Evolutionary conservation across 2,888 invertebrate species (phyloP).

Genomic region (Rhagium mordax): DNA sequence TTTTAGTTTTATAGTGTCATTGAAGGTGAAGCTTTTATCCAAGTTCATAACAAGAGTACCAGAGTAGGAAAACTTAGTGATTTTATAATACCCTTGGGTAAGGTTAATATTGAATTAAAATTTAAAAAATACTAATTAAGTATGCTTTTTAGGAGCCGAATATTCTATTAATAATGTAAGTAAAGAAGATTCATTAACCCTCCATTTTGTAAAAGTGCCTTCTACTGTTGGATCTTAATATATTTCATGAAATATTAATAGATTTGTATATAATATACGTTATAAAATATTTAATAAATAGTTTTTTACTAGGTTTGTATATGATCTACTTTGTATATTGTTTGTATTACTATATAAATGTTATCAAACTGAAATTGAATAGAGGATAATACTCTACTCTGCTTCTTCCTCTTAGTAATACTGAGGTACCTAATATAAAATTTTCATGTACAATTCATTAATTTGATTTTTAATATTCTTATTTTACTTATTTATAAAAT

Average conservation of each 20-base stretch:
- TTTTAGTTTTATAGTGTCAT: slow-evolving; percentile 36
- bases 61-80: neutral
- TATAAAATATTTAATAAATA: no score
- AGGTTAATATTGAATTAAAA: neutral
- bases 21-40: slow-evolving; percentile 34
- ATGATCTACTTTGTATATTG: neutral
- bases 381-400: neutral
- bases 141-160: slow-evolving; percentile 28
- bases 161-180: slow-evolving; percentile 35
- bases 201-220: slow-evolving; percentile 26
- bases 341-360: neutral
- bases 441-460: no score
- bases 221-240: neutral
- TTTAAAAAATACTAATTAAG: neutral
- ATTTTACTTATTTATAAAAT: no score
- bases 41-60: slow-evolving; percentile 29
- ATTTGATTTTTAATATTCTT: no score
- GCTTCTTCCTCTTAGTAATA: neutral
- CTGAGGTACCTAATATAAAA: no score
- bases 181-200: slow-evolving; percentile 17
- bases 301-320: neutral
- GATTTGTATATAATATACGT: no score
- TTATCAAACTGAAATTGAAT: neutral
- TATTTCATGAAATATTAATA: neutral
- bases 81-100: slow-evolving; percentile 33